Evolutionary conservation across 2,797 vertebrate species (phyloP).

Genomic region (Zenarchopterus dispar): DNA sequence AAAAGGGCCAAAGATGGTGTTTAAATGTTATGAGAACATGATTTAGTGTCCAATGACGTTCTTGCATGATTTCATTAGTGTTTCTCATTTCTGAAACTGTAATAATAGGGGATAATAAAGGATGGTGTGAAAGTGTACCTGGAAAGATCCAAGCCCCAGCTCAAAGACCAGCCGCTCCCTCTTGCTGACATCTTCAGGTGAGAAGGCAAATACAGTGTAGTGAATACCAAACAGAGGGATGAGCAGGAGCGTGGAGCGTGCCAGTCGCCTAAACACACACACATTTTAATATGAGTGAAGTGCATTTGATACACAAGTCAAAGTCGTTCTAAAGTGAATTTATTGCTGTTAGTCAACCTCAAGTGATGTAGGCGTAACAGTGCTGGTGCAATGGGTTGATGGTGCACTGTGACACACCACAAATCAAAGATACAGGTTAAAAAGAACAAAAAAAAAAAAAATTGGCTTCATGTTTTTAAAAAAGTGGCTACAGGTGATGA

Average conservation of each 20-base stretch:
- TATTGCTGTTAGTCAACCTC: slow-evolving; percentile 17
- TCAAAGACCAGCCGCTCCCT: slow-evolving; percentile 96
- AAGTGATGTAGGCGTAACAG: slow-evolving; percentile 41
- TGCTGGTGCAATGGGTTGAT: slow-evolving; percentile 46
- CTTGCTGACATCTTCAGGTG: slow-evolving; percentile 96
- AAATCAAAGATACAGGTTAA: not conserved
- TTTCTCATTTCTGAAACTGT: not conserved
- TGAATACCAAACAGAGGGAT: slow-evolving; percentile 98
- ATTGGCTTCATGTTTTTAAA: too few relatives aligned
- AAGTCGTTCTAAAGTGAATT: slow-evolving; percentile 9
- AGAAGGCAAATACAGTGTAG: slow-evolving; percentile 99
- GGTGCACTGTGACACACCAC: slow-evolving; percentile 9
- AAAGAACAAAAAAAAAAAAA: too few relatives aligned
- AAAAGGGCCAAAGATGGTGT: too few relatives aligned
- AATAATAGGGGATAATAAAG: accelerated
- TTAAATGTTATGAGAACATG: too few relatives aligned
- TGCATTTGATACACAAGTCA: slow-evolving; percentile 10
- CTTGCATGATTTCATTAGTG: not conserved
- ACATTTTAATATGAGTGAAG: slow-evolving; percentile 27
- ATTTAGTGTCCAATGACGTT: too few relatives aligned
- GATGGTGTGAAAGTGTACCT: slow-evolving; percentile 78
- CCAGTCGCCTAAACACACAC: slow-evolving; percentile 87
- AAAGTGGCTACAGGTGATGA: too few relatives aligned
- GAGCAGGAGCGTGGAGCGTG: slow-evolving; percentile 95
- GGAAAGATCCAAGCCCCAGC: slow-evolving; percentile 96